Evolutionary conservation across 2,888 invertebrate species (phyloP).

Genomic region (Amblyjoppa fuscipennis): DNA sequence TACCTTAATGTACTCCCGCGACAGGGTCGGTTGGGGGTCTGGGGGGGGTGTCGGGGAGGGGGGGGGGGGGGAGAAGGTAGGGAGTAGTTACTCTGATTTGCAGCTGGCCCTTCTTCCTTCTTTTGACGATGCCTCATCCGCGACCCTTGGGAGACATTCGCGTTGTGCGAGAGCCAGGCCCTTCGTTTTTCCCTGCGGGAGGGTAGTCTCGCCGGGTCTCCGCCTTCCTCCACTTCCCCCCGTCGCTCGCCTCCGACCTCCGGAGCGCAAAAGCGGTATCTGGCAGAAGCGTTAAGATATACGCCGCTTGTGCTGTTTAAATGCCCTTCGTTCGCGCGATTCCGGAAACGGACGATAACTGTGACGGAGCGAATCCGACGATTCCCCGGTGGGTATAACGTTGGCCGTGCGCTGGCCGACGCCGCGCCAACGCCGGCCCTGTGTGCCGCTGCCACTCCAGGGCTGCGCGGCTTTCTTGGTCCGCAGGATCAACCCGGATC

Average conservation of each 20-base stretch:
- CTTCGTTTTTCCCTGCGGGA: constrained; percentile 45
- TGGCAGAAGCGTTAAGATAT: constrained; percentile 11
- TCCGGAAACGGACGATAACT: not conserved
- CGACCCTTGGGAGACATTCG: constrained; percentile 80
- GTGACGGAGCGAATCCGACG: too few relatives aligned
- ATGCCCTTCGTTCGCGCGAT: constrained; percentile 9
- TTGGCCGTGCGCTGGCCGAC: too few relatives aligned
- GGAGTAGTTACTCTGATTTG: constrained; percentile 82
- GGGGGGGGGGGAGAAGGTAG: constrained; percentile 38
- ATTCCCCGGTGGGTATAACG: too few relatives aligned
- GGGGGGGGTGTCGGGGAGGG: not conserved
- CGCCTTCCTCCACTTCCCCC: not conserved
- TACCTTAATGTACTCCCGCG: constrained; percentile 82
- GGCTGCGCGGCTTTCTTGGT: not conserved
- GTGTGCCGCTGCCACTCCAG: not conserved
- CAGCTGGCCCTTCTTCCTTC: constrained; percentile 77
- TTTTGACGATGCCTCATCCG: constrained; percentile 81
- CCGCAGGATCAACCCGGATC: not conserved
- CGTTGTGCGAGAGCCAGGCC: constrained; percentile 45
- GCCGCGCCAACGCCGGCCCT: not conserved
- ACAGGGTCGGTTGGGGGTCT: constrained; percentile 67
- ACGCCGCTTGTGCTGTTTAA: constrained; percentile 20
- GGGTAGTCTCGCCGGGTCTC: constrained; percentile 1
- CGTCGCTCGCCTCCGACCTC: not conserved
- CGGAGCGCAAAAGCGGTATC: constrained; percentile 23